phyloP scores from a whole-genome alignment of 2,113 vertebrate species.

The Cnemophilus loriae region DNA sequence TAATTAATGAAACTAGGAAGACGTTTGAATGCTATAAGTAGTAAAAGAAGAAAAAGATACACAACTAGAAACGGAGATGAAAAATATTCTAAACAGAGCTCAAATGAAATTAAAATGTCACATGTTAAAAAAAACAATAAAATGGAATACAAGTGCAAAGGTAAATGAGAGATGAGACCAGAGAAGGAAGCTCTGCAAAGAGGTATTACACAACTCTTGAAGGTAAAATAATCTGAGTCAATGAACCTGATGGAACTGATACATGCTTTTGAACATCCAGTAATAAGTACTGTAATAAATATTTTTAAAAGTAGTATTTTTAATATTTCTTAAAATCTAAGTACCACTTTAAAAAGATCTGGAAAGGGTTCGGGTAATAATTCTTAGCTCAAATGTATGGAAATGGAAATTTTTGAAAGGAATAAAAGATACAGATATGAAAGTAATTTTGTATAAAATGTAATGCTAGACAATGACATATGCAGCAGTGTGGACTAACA shows the following conservation, averaged over 20 bases:
- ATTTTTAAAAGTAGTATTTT: neutral
- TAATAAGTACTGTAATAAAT: neutral
- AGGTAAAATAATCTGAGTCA: neutral
- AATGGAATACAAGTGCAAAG: neutral
- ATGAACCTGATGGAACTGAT: neutral
- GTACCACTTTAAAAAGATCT: neutral
- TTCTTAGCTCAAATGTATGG: neutral
- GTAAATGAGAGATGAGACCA: neutral
- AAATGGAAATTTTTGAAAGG: neutral
- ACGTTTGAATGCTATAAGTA: neutral
- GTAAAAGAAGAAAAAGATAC: neutral
- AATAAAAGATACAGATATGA: neutral
- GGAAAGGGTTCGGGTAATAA: neutral
- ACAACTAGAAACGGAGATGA: neutral
- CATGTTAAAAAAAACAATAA: accelerated
- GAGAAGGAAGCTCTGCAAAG: neutral
- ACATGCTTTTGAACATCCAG: neutral
- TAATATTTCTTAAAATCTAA: neutral
- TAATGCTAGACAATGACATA: neutral
- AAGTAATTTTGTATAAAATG: neutral
- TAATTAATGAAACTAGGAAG: neutral
- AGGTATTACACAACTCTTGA: neutral
- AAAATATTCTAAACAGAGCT: neutral
- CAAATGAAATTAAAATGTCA: neutral
- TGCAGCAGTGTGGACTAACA: neutral